Evolutionary conservation across 2,797 vertebrate genomes (phyloP), one percentile per base, ranked within the genome.

Genomic region (Rhinoraja longicauda): DNA sequence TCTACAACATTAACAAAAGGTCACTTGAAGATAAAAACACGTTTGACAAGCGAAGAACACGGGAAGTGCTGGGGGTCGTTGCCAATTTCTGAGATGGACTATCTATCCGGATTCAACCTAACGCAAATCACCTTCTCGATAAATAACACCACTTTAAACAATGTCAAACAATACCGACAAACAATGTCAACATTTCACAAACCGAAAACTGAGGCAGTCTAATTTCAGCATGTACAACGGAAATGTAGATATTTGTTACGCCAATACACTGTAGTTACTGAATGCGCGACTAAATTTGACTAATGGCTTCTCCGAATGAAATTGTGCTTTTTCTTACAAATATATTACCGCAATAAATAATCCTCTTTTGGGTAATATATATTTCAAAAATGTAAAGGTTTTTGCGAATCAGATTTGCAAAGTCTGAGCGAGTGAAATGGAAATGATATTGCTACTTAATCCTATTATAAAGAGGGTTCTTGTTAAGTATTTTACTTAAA

Each of bases 1-100:
- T 94, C 95, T 94, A 94, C 94, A 94, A 95, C 94, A 95, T 94
- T 95, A 94, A 95, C 95, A 94, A 96, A 96, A 96, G 95, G 96
- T 96, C 95, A 96, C 94, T 95, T 94, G 91, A 81, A 95, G 95
- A 95, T 95, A 95, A 93, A 96, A 96, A 95, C 95, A 96, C 94
- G 94, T 95, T 94, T 96, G 95, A 96, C 95, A 95, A 94, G 94
- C 82, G 93, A 94, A 93, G 93, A 93, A 93, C 92, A 93, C 93
- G 94, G 93, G 93, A 93, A 95, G 94, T 94, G 95, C 95, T 95
- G 82, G 94, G 94, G 95, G 95, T 95, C 94, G 95, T 93, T 95
- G 94, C 94, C 94, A 95, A 95, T 95, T 95, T 94, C 94, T 95
- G 95, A 95, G 94, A 94, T 95, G 95, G 95, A 95, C 93, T 95